phyloP scores from a whole-genome alignment of 1,140 invertebrate genomes.

The Paramacrobiotus metropolitanus region DNA sequence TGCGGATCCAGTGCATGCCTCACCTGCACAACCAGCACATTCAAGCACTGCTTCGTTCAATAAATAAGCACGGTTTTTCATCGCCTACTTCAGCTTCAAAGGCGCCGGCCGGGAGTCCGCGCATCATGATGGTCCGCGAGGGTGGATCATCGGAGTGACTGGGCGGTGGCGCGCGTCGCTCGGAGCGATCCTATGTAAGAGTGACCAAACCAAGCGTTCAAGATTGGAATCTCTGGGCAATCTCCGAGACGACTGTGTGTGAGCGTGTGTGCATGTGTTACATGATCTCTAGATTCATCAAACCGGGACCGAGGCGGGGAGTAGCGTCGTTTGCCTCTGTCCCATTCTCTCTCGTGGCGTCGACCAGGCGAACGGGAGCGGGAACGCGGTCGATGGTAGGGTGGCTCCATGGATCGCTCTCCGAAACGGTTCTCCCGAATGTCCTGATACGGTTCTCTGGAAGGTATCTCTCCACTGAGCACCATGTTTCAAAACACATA shows the following conservation, averaged over 20 bases:
- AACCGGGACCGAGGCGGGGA: background rate
- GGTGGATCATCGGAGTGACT: slow-evolving; percentile 15
- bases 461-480: no score
- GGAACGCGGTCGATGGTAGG: background rate
- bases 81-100: background rate
- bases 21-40: slow-evolving; percentile 6
- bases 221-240: background rate
- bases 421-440: no score
- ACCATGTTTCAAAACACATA: no score
- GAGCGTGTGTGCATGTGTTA: background rate
- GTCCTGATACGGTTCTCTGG: no score
- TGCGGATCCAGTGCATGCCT: slow-evolving; percentile 7
- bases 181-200: slow-evolving; percentile 20
- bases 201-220: slow-evolving; percentile 14
- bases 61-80: background rate
- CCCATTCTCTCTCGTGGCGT: background rate
- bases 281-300: background rate
- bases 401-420: no score
- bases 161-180: no score
- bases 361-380: background rate
- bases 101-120: slow-evolving; percentile 6
- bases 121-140: slow-evolving; percentile 10
- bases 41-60: background rate
- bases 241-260: background rate
- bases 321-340: background rate